Evolutionary conservation across 2,888 invertebrate species (phyloP), one percentile per base, ranked within the genome.

Genomic region (Eupithecia inturbata): DNA sequence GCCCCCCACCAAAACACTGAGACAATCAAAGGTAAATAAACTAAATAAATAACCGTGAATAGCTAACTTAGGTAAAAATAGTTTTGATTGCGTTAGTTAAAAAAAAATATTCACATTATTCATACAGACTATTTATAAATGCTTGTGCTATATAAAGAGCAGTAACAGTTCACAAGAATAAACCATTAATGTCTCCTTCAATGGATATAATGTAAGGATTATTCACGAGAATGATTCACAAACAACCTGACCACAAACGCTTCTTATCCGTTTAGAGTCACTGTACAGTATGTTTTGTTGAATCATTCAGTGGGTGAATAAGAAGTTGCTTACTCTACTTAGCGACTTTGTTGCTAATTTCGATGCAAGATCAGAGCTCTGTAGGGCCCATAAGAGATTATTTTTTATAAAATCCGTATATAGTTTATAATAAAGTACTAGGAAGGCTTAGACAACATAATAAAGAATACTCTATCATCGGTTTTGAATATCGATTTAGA

Each of bases 221-320:
- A 71, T 71, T 68, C 67, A 70, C 67, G 67, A 36, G 19, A 60
- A 33, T 74, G 74, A 74, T 64, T 74, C 71, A 74, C 74, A 57
- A 57, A 31, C 49, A 73, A 60, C 39, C 53, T 68, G 60, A 74
- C 74, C 71, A 57, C 74, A 71, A 57, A 67, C 68, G 67, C 67
- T 53, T 7, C 57, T 53, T 63, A 22, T 14, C 39, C 49, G 67
- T 70, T 73, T 70, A 49, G 67, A 41, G 66, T 39, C 64, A 64
- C 36, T 64, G 60, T 73, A 73, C 66, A 66, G 68, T 62, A 28
- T 67, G 41, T 71, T 67, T 31, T 71, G 41, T 60, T 67, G 57
- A 71, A 41, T 71, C 67, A 67, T 41, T 45, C 57, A 36, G 64
- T 36, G 26, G 22, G 12, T 31, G 12, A 57, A 28, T 62, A 62